Percentiles rank a stretch among this genome's conserved stretches.
These are phyloP conservation scores for Sinodicranocentrus sp. DNA, from an alignment of 2,888 invertebrate genomes.

Conservation along the genomic window DNA sequence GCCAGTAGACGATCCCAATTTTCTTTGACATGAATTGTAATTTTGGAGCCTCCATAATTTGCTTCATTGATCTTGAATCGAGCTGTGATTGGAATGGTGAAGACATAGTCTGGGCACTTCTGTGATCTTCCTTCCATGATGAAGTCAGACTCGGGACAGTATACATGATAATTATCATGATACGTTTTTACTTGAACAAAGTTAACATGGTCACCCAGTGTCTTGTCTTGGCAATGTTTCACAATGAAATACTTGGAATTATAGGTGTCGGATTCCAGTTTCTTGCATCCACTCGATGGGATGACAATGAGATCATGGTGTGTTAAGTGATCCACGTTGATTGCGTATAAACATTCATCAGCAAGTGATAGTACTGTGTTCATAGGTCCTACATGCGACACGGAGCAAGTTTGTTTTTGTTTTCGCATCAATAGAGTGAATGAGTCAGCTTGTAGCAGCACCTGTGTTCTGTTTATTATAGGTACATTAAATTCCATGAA, in stretches of 20 bases:
- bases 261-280: no score
- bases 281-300: constrained; percentile 33
- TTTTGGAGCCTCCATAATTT: constrained; percentile 16
- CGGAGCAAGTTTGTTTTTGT: constrained; percentile 48
- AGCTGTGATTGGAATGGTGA: constrained; percentile 39
- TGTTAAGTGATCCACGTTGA: neutral
- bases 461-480: neutral
- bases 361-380: constrained; percentile 9
- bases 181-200: constrained; percentile 60
- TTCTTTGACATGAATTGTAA: constrained; percentile 25
- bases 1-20: constrained; percentile 37
- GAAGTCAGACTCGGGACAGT: constrained; percentile 45
- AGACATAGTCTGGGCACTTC: constrained; percentile 53
- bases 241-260: neutral
- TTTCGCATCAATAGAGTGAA: constrained; percentile 35
- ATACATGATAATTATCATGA: constrained; percentile 26
- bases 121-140: constrained; percentile 12
- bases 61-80: constrained; percentile 53
- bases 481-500: constrained; percentile 48
- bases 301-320: constrained; percentile 9
- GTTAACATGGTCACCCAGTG: constrained; percentile 13
- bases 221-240: neutral
- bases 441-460: constrained; percentile 48
- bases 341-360: constrained; percentile 15
- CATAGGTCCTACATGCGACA: constrained; percentile 52